Percentiles rank a stretch among this genome's conserved stretches.
phyloP scores from a whole-genome alignment of 2,888 invertebrate genomes.

The Sinohyriopsis cumingii region DNA sequence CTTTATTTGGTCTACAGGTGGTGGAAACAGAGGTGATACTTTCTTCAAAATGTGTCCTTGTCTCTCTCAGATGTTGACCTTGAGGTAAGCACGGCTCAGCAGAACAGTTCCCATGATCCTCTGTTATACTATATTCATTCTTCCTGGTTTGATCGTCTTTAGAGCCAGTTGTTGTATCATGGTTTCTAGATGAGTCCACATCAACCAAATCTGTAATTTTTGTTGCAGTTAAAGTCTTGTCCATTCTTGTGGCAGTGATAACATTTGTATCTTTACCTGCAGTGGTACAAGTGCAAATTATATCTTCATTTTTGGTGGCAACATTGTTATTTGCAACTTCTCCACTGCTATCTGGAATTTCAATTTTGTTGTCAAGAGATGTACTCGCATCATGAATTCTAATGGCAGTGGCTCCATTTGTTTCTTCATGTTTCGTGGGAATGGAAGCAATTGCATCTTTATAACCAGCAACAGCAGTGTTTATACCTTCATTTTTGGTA shows the following conservation, averaged over 20 bases:
- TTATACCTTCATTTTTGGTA: slow-evolving; percentile 1
- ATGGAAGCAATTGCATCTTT: background rate
- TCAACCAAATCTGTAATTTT: too few relatives aligned
- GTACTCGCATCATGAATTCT: background rate
- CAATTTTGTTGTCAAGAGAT: background rate
- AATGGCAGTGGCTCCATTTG: background rate
- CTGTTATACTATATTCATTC: too few relatives aligned
- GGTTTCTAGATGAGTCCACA: too few relatives aligned
- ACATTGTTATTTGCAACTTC: slow-evolving; percentile 1
- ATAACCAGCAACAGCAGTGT: background rate
- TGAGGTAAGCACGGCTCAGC: too few relatives aligned
- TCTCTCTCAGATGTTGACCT: too few relatives aligned
- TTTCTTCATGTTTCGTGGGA: slow-evolving; percentile 1
- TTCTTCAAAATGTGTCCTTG: too few relatives aligned
- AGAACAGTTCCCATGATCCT: too few relatives aligned
- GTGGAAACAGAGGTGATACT: too few relatives aligned
- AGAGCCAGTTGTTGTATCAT: too few relatives aligned
- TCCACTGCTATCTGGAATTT: background rate
- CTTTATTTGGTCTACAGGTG: too few relatives aligned
- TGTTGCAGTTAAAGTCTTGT: too few relatives aligned
- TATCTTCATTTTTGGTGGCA: slow-evolving; percentile 4
- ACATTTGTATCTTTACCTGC: background rate
- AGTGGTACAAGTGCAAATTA: background rate
- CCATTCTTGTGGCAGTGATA: background rate
- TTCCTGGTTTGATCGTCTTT: too few relatives aligned